Conservation (phyloP, 2,113 vertebrate genomes). For the Sphyrna mokarran region DNA sequence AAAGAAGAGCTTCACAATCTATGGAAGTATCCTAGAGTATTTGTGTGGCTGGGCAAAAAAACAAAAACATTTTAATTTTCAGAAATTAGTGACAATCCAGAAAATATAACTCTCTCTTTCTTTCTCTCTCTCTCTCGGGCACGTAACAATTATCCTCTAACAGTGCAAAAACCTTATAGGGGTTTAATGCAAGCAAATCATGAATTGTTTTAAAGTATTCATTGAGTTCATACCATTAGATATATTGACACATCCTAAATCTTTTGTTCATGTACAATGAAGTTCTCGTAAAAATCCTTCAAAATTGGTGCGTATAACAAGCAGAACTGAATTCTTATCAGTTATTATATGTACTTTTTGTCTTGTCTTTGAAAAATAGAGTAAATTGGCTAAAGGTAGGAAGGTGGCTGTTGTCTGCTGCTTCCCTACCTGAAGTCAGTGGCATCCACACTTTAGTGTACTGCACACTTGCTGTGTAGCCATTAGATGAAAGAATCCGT, state of each 20-base stretch:
- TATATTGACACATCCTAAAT: constrained; percentile 12
- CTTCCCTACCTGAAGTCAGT: constrained; percentile 50
- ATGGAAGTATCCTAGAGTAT: not conserved
- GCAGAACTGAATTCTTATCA: constrained; percentile 48
- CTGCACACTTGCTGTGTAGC: constrained; percentile 65
- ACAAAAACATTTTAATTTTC: not conserved
- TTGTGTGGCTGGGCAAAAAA: not conserved
- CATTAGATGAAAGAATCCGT: constrained; percentile 81
- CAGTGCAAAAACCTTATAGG: not conserved
- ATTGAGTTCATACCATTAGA: constrained; percentile 1
- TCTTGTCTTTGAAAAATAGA: constrained; percentile 53
- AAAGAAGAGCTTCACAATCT: not conserved
- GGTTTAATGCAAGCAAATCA: not conserved
- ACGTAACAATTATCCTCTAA: not conserved
- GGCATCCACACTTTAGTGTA: constrained; percentile 50
- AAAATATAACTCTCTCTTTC: not conserved
- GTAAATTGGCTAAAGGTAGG: constrained; percentile 57
- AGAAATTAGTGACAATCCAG: not conserved
- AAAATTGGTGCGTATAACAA: constrained; percentile 31
- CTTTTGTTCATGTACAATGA: constrained; percentile 35
- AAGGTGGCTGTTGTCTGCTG: constrained; percentile 57
- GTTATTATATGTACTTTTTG: constrained; percentile 48
- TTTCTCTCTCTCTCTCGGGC: too few relatives aligned
- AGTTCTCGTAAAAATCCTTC: constrained; percentile 25
- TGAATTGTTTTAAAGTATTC: not conserved